Evolutionary conservation across 2,113 vertebrate species (phyloP), one percentile per base, ranked within the genome.

Genomic region (Onychostruthus taczanowskii): DNA sequence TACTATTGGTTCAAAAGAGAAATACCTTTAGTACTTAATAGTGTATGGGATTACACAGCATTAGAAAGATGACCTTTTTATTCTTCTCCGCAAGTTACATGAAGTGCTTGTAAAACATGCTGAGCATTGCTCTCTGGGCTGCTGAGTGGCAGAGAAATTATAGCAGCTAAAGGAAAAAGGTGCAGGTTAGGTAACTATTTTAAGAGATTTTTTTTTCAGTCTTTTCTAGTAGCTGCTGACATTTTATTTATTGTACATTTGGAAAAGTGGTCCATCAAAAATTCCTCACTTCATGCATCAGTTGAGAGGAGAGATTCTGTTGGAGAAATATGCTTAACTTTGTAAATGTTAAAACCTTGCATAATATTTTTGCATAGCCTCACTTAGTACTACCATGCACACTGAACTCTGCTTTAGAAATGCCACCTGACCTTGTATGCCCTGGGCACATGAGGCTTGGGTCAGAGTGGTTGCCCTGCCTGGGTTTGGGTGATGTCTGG

Each of bases 51-150:
- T 87, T 67, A 92, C 69, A 83, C 31, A 83, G 58, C 61, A 75
- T 62, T 90, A 81, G 82, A 95, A 96, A 87, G 53, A 79, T 92
- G 92, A 95, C 76, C 93, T 95, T 96, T 90, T 89, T 83, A 78
- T 91, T 73, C 79, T 73, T 95, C 72, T 81, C 66, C 0, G 0
- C 73, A 72, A 95, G 62, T 92, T 94, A 70, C 53, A 87, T 95
- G 78, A 95, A 96, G 81, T 31, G 63, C 74, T 91, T 96, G 69
- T 97, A 94, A 94, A 97, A 95, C 83, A 94, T 94, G 76, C 86
- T 59, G 58, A 87, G 80, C 73, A 62, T 27, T 85, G 86, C 53
- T 97, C 63, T 90, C 66, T 92, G 64, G 62, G 89, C 77, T 89
- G 81, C 89, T 89, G 95, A 97, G 80, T 88, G 87, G 84, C 90